phyloP scores from a whole-genome alignment of 2,113 vertebrate genomes.

The Arizona elegans region DNA sequence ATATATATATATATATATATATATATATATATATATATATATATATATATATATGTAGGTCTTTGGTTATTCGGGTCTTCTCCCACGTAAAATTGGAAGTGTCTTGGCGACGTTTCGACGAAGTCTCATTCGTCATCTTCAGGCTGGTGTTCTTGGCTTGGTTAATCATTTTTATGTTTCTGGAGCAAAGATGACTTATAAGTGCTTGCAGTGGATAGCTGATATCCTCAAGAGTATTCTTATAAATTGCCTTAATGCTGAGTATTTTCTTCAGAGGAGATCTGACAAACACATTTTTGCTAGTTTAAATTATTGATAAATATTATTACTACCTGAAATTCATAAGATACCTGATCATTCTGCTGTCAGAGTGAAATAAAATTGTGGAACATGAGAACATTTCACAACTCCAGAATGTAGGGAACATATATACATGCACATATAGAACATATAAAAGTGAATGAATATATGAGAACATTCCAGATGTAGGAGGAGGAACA shows the following conservation, averaged over 20 bases:
- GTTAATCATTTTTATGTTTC: conserved; percentile 21
- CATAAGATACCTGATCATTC: background rate
- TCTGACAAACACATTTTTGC: background rate
- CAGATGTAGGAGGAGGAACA: background rate
- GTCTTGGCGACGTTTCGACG: too few relatives aligned
- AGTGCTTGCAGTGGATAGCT: background rate
- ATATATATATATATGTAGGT: too few relatives aligned
- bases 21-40: too few relatives aligned
- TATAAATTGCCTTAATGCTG: conserved; percentile 8
- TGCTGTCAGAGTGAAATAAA: background rate
- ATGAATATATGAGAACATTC: background rate
- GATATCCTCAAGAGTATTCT: background rate
- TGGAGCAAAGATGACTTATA: conserved; percentile 4
- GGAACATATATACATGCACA: background rate
- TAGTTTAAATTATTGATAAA: background rate
- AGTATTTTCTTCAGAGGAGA: background rate
- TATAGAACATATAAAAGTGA: background rate
- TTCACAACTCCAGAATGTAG: background rate
- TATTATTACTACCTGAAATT: background rate
- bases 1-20: too few relatives aligned
- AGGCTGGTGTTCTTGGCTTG: too few relatives aligned
- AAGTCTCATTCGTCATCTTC: too few relatives aligned
- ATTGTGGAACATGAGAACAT: background rate
- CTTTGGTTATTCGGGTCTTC: too few relatives aligned
- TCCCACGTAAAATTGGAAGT: too few relatives aligned